phyloP scores from a whole-genome alignment of 2,797 vertebrate genomes.

The Delichon dasypus region DNA sequence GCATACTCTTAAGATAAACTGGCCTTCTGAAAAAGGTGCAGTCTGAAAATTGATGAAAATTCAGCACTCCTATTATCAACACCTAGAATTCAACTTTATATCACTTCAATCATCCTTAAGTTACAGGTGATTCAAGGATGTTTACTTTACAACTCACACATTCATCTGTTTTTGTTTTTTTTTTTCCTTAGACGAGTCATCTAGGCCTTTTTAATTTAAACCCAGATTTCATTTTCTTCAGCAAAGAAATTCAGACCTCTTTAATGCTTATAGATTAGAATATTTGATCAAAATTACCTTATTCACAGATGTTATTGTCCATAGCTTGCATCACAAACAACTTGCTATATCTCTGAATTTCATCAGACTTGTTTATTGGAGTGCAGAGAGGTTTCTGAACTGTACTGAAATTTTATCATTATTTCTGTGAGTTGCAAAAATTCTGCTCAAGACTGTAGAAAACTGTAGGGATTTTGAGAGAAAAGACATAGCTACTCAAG shows the following conservation, averaged over 20 bases:
- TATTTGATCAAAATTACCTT: neutral
- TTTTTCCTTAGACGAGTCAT: neutral
- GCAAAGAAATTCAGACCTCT: neutral
- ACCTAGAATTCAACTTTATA: neutral
- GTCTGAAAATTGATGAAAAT: neutral
- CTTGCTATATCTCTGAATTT: neutral
- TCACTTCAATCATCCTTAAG: neutral
- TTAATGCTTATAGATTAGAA: neutral
- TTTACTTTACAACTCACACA: neutral
- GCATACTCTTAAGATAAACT: neutral
- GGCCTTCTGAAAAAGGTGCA: neutral
- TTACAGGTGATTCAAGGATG: neutral
- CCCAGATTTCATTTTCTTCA: neutral
- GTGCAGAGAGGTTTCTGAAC: neutral
- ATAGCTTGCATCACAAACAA: neutral
- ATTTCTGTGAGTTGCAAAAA: neutral
- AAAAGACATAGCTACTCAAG: neutral
- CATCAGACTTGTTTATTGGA: neutral
- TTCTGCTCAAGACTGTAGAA: neutral
- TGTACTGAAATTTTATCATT: neutral
- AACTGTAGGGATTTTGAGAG: fast-evolving
- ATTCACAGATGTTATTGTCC: neutral
- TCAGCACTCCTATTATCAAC: neutral
- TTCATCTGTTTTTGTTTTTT: neutral
- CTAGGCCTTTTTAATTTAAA: neutral